These are phyloP conservation scores for Arctocebus calabarensis DNA, from an alignment of 2,797 vertebrate genomes.

Conservation along the genomic window DNA sequence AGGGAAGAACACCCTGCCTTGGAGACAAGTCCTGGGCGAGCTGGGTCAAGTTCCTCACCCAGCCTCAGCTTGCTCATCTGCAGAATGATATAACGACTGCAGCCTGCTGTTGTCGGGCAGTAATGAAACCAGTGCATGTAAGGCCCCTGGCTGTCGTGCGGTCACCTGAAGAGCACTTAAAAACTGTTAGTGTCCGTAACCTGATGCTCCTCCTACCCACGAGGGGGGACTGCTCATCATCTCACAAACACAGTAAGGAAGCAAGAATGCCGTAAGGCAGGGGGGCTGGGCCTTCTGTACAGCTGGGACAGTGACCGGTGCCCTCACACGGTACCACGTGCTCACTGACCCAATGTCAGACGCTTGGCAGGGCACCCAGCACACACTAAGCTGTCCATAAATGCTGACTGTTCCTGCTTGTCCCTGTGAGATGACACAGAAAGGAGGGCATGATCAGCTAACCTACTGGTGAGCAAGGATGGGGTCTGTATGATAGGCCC, in stretches of 20 bases:
- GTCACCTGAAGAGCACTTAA: background rate
- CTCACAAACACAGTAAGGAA: background rate
- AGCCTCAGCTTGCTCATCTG: background rate
- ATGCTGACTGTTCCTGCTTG: background rate
- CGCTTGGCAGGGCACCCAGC: no score
- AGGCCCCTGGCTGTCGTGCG: rapidly evolving
- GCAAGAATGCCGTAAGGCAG: background rate
- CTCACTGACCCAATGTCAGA: rapidly evolving
- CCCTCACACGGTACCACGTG: background rate
- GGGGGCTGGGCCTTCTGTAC: background rate
- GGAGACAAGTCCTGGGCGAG: background rate
- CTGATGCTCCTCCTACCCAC: background rate
- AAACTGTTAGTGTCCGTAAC: no score
- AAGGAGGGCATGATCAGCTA: background rate
- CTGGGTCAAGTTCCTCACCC: background rate
- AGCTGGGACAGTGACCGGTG: no score
- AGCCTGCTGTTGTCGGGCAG: background rate
- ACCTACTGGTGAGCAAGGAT: background rate
- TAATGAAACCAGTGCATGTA: no score
- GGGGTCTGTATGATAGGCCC: background rate
- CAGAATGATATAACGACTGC: background rate
- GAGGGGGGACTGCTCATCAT: background rate
- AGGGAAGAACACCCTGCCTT: rapidly evolving
- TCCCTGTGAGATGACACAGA: background rate
- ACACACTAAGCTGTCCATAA: background rate